phyloP scores from a whole-genome alignment of 2,797 vertebrate species.

The Pristis pectinata region DNA sequence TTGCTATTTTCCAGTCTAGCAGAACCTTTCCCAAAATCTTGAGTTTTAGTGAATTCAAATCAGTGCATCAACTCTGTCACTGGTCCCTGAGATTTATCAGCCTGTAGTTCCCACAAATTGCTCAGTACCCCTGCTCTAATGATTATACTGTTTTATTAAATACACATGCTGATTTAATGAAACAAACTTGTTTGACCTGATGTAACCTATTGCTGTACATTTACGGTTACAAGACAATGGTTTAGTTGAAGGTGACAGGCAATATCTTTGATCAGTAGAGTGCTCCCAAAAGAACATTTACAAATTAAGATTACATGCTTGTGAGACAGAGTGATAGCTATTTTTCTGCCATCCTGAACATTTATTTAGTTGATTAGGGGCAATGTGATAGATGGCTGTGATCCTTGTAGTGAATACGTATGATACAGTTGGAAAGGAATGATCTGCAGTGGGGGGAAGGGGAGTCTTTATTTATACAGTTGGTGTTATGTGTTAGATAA shows the following conservation, averaged over 20 bases:
- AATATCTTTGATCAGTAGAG: neutral
- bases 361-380: neutral
- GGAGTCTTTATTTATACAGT: neutral
- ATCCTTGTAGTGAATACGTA: neutral
- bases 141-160: neutral
- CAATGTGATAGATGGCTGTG: neutral
- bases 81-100: too few species aligned
- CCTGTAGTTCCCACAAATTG: too few species aligned
- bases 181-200: neutral
- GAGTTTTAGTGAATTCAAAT: too few species aligned
- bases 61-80: too few species aligned
- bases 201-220: neutral
- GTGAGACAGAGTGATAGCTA: neutral
- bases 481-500: slow-evolving; percentile 39
- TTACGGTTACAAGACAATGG: neutral
- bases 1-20: too few species aligned
- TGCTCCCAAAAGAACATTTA: neutral
- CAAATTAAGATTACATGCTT: neutral
- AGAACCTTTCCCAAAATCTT: too few species aligned
- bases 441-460: neutral
- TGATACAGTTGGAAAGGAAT: neutral
- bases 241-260: neutral
- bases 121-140: too few species aligned
- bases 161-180: neutral
- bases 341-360: neutral